Conservation (phyloP, 2,888 invertebrate genomes). For the Octodonta nipae region DNA sequence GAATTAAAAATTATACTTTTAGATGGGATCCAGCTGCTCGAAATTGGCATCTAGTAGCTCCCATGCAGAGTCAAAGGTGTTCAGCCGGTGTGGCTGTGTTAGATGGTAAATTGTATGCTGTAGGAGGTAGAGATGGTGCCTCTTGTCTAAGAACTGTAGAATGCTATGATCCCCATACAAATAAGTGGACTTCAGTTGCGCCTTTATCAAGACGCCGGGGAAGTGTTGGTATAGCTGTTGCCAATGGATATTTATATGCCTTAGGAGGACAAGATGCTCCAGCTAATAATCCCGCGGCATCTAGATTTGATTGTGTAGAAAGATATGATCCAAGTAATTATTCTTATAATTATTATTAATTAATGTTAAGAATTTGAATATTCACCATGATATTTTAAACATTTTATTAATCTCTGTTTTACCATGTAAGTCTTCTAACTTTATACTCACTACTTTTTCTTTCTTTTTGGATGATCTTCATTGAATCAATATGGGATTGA, state of each 20-base stretch:
- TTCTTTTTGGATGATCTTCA: too few relatives aligned
- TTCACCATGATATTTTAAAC: too few relatives aligned
- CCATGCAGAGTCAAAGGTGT: conserved; percentile 78
- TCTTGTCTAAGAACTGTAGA: conserved; percentile 83
- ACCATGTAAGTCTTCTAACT: too few relatives aligned
- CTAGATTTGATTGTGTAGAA: conserved; percentile 73
- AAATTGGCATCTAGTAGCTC: conserved; percentile 79
- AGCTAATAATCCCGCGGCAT: conserved; percentile 69
- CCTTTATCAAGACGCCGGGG: conserved; percentile 79
- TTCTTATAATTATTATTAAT: too few relatives aligned
- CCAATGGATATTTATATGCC: conserved; percentile 80
- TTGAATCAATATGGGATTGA: too few relatives aligned
- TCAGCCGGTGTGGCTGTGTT: conserved; percentile 85
- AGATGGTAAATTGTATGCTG: conserved; percentile 73
- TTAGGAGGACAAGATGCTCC: conserved; percentile 90
- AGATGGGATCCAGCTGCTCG: conserved; percentile 81
- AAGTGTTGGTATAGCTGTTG: conserved; percentile 78
- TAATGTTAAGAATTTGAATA: too few relatives aligned
- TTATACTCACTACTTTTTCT: too few relatives aligned
- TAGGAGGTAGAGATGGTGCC: conserved; percentile 84
- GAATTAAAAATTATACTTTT: conserved; percentile 6
- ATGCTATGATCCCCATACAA: conserved; percentile 59
- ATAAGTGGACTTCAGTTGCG: conserved; percentile 72
- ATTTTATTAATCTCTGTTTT: too few relatives aligned
- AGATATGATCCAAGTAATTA: conserved; percentile 56